Evolutionary conservation across 2,888 invertebrate genomes (phyloP).

Genomic region (Blera fallax): DNA sequence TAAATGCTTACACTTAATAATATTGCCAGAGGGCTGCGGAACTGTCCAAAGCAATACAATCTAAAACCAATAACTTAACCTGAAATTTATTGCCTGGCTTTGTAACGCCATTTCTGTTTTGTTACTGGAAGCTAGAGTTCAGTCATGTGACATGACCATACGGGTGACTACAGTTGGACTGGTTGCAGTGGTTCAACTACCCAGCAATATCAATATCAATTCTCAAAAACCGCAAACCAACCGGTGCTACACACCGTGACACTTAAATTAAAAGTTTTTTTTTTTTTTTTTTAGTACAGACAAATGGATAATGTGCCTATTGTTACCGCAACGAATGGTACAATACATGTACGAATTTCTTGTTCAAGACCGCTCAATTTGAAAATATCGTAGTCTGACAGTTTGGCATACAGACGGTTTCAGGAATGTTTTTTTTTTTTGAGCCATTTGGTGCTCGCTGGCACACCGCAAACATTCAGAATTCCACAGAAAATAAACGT

Average conservation of each 20-base stretch:
- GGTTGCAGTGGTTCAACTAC: slow-evolving; percentile 31
- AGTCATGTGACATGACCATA: not conserved
- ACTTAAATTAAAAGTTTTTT: slow-evolving; percentile 24
- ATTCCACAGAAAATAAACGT: not conserved
- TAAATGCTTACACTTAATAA: not conserved
- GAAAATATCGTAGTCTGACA: slow-evolving; percentile 6
- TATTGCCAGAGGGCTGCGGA: not conserved
- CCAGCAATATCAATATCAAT: slow-evolving; percentile 51
- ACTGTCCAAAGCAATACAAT: not conserved
- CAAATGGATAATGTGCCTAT: slow-evolving; percentile 26
- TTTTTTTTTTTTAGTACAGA: not conserved
- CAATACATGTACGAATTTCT: slow-evolving; percentile 14
- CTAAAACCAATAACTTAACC: not conserved
- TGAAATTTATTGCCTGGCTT: not conserved
- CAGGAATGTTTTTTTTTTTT: slow-evolving; percentile 22
- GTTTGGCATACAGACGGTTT: not conserved
- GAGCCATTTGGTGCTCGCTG: not conserved
- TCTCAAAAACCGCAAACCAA: slow-evolving; percentile 45
- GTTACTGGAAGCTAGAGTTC: not conserved
- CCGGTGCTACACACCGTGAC: slow-evolving; percentile 11
- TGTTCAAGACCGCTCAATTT: slow-evolving; percentile 18
- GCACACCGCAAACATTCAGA: slow-evolving; percentile 12
- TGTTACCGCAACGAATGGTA: slow-evolving; percentile 15
- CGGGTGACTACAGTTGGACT: not conserved
- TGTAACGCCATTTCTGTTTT: not conserved